These are phyloP conservation scores for Hoplodrina ambigua DNA, from an alignment of 2,888 invertebrate species.

Conservation along the genomic window DNA sequence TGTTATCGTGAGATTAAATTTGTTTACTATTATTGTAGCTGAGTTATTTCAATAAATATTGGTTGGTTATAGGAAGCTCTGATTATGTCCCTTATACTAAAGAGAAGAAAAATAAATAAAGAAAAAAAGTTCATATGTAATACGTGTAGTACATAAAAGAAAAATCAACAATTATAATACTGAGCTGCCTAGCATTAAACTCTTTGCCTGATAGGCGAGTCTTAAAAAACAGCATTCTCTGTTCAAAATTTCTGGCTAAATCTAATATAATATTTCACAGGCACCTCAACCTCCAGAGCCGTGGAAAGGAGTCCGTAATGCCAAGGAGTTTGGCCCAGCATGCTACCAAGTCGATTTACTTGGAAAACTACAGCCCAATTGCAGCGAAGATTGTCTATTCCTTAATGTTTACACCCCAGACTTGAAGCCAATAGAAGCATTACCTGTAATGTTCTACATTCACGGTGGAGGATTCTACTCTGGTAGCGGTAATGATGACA, in stretches of 20 bases:
- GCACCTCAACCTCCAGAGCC: constrained; percentile 70
- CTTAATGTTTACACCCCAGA: constrained; percentile 78
- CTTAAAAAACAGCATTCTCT: too few species aligned
- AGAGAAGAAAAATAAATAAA: too few species aligned
- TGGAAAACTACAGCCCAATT: constrained; percentile 22
- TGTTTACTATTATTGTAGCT: neutral
- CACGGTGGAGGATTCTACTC: constrained; percentile 74
- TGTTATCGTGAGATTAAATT: neutral
- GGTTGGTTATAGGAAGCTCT: too few species aligned
- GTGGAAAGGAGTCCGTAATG: constrained; percentile 75
- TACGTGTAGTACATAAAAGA: too few species aligned
- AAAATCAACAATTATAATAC: too few species aligned
- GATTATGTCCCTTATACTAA: too few species aligned
- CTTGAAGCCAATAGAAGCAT: constrained; percentile 56
- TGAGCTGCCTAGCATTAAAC: too few species aligned
- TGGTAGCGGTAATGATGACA: constrained; percentile 73
- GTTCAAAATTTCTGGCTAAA: neutral
- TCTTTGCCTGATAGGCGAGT: too few species aligned
- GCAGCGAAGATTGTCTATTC: constrained; percentile 78
- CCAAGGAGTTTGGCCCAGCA: constrained; percentile 70
- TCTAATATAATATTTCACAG: constrained; percentile 18
- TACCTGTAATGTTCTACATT: constrained; percentile 78
- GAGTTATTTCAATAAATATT: too few species aligned
- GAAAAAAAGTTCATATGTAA: too few species aligned
- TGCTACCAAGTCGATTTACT: constrained; percentile 70